Base-by-base conservation (phyloP, 2,888 invertebrate genomes). In the Myopa tessellatipennis region DNA sequence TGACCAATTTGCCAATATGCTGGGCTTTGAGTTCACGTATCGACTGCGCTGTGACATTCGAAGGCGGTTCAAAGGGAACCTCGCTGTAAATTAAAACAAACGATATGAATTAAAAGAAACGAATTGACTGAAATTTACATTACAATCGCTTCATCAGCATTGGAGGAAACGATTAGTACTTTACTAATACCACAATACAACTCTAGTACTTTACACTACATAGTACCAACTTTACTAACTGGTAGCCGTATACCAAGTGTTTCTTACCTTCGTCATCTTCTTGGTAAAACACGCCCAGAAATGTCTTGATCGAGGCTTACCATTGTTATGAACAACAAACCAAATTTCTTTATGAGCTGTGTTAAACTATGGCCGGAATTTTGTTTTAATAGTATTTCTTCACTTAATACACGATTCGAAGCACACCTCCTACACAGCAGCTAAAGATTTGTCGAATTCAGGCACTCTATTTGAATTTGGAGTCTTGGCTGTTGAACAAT, bases 121-220 rank as follows among this genome's bases (percentile, higher is more conserved):
- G 26, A 26, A 26, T 26, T 26, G 26, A 26, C 26, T 26, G 26
- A 26, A 26, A 26, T 26, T 26, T 26, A 26, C 91, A 95, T 93
- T 91, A 98, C 98, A 95, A 99, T 93, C 99, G 91, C 80, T 98
- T 92, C n/a, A n/a, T n/a, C n/a, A n/a, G n/a, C n/a, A n/a, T n/a
- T 55, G 96, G 92, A 34, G 99, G 99, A 88, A 97, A 99, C 90
- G 80, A 99, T 91, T 0, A 94, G 91, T 45, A 94, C 94, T 26
- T 92, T 96, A 94, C 86, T 98, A 1, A 26, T 26, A 26, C 26
- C 98, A 78, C 98, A 91, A 87, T 98, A 98, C 26, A 4, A 98
- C 98, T 74, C 98, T n/a, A n/a, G n/a, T n/a, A n/a, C n/a, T n/a
- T n/a, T n/a, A n/a, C n/a, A n/a, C n/a, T n/a, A n/a, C n/a, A n/a